phyloP scores from a whole-genome alignment of 1,140 invertebrate genomes.

The Caenorhabditis tropicalis region DNA sequence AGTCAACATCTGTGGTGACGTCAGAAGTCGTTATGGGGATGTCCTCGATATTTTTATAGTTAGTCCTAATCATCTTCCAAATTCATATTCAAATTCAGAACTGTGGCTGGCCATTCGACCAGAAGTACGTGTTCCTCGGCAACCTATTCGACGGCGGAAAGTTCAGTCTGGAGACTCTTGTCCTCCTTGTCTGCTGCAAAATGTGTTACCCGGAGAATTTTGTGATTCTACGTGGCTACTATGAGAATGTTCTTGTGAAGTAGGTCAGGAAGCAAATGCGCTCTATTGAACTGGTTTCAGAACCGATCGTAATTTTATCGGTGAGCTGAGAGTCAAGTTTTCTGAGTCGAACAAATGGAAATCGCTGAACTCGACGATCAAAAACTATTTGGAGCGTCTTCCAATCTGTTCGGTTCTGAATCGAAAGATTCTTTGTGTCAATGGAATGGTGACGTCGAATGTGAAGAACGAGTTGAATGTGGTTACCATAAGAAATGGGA shows the following conservation, averaged over 20 bases:
- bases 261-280: neutral
- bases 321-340: neutral
- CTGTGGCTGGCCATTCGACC: slow-evolving; percentile 26
- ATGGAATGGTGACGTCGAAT: slow-evolving; percentile 20
- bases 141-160: slow-evolving; percentile 12
- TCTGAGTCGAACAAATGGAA: neutral
- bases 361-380: neutral
- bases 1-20: slow-evolving; percentile 3
- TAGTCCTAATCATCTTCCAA: neutral
- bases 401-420: neutral
- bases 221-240: slow-evolving; percentile 19
- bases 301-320: neutral
- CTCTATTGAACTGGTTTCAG: neutral
- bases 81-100: neutral
- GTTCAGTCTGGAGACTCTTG: slow-evolving; percentile 15
- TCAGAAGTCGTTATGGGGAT: slow-evolving; percentile 29
- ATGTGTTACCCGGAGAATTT: slow-evolving; percentile 7
- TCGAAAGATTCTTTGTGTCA: neutral
- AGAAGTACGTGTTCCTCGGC: slow-evolving; percentile 19
- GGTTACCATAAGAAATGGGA: slow-evolving; percentile 4
- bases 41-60: slow-evolving; percentile 24
- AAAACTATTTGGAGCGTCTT: neutral
- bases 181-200: neutral
- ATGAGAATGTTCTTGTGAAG: slow-evolving; percentile 7
- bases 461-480: slow-evolving; percentile 7